Evolutionary conservation across 2,113 vertebrate species (phyloP).

Genomic region (Trichechus manatus): DNA sequence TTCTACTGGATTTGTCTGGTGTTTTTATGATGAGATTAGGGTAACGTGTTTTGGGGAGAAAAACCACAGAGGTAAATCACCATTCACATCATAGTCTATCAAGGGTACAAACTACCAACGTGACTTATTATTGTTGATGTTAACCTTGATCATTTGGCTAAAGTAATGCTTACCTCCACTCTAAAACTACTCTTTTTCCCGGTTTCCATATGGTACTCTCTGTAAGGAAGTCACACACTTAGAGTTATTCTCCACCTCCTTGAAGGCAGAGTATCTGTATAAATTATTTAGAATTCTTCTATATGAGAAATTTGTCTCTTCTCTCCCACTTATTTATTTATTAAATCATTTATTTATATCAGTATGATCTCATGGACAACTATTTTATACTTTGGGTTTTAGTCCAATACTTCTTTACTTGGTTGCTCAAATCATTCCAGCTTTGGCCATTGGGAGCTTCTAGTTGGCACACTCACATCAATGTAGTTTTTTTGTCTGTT

Average conservation of each 20-base stretch:
- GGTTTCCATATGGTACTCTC: neutral
- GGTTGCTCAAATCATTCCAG: neutral
- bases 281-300: neutral
- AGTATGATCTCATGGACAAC: accelerated
- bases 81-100: neutral
- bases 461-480: neutral
- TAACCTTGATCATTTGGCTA: too few species aligned
- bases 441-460: neutral
- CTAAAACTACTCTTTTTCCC: accelerated
- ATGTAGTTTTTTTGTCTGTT: neutral
- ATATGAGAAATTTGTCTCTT: neutral
- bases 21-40: neutral
- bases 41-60: neutral
- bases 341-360: neutral
- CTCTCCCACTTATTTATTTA: neutral
- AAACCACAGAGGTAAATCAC: neutral
- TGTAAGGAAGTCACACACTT: neutral
- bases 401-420: neutral
- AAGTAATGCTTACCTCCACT: too few species aligned
- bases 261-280: neutral
- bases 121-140: neutral
- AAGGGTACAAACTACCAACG: neutral
- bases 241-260: neutral
- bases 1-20: neutral
- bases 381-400: neutral